Base-by-base conservation (phyloP, 2,797 vertebrate genomes). In the Lepilemur septentrionalis region DNA sequence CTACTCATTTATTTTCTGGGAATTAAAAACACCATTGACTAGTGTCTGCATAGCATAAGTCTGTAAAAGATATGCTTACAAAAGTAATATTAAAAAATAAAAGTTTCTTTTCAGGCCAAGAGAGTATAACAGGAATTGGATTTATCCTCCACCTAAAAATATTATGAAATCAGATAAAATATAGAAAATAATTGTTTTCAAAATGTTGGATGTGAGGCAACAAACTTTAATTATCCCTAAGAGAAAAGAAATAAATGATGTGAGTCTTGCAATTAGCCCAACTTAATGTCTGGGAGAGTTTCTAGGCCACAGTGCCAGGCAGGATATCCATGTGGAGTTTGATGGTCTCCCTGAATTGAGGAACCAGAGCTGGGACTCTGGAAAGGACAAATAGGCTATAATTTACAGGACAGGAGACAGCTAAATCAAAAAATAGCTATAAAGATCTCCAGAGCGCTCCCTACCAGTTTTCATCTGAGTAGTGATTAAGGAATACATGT, bases 261-360 rank as follows among this genome's bases (percentile, higher is more conserved):
- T 43, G 18, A 78, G 18, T 73, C 89, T 96, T 96, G 22, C 32
- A 93, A 85, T 93, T 93, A 91, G 67, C 61, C n/a, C 4, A 82
- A 88, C 23, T 86, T 81, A 46, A 63, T 92, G 38, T 92, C 30
- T 89, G 3, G 23, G 32, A 89, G 23, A 80, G 17, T 84, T 70
- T 93, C 46, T 86, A 83, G 79, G 61, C 61, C 61, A 72, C 14
- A 20, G 28, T 67, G 3, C 9, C 15, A 57, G 46, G 18, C 9
- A 80, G 2, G 4, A 12, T 57, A 81, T 72, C 57, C 55, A 69
- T 57, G 10, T 30, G 10, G 46, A 89, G 17, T 8, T 43, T 46
- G 5, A 35, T 4, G 50, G 38, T 43, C 8, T 23, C 28, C 7
- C 18, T 30, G 30, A 78, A 83, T 13, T 82, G 48, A 72, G 28